phyloP scores from a whole-genome alignment of 2,113 vertebrate genomes.

The Prochilodus magdalenae region DNA sequence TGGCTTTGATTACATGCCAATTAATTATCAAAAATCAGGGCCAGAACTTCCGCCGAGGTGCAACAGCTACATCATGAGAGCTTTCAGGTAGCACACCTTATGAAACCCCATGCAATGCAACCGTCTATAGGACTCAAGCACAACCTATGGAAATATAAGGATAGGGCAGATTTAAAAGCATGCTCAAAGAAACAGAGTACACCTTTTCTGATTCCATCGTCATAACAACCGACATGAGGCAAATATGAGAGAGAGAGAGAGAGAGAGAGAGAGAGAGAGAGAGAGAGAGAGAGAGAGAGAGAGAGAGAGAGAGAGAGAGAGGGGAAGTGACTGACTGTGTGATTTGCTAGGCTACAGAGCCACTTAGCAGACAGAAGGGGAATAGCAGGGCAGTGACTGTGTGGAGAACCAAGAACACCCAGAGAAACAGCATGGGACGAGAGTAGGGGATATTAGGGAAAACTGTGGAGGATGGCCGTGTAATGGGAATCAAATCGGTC shows the following conservation, averaged over 20 bases:
- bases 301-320: conserved; percentile 42
- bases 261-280: conserved; percentile 37
- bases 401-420: conserved; percentile 27
- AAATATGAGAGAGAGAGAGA: conserved; percentile 5
- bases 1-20: conserved; percentile 38
- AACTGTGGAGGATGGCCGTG: too few relatives aligned
- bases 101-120: background rate
- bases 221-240: conserved; percentile 37
- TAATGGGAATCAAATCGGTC: too few relatives aligned
- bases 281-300: conserved; percentile 43
- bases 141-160: background rate
- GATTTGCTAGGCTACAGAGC: conserved; percentile 80
- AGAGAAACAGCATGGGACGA: conserved; percentile 20
- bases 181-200: conserved; percentile 1
- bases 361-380: conserved; percentile 77
- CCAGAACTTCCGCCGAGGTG: conserved; percentile 2
- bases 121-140: background rate
- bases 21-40: conserved; percentile 29
- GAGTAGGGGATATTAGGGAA: background rate
- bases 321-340: conserved; percentile 47
- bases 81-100: conserved; percentile 8
- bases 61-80: conserved; percentile 8
- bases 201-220: conserved; percentile 25
- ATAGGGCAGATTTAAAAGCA: background rate
- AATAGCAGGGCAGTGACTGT: conserved; percentile 73